Base-by-base conservation (phyloP, 1,140 invertebrate genomes). In the Zaprionus kolodkinae region DNA sequence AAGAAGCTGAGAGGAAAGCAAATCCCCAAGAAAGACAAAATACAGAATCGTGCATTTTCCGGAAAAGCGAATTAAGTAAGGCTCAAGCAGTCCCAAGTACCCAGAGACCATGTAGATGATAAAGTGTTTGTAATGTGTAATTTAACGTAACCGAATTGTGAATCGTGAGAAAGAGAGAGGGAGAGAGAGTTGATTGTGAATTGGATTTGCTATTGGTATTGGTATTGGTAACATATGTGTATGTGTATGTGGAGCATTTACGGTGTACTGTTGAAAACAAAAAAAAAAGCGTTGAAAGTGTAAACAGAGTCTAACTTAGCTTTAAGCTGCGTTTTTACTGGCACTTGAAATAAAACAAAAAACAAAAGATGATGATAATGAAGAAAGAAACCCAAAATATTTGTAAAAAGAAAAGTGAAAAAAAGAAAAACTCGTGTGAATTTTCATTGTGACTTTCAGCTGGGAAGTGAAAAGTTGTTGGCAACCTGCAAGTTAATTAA, bases 251-350 rank as follows among this genome's bases (percentile, higher is more conserved):
- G 66, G 62, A 78, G 56, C 79, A 88, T 84, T 80, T 80, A 84
- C 77, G 81, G 81, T 89, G 81, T 88, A 89, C 79, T 88, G 84
- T 88, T 88, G 62, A 88, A 88, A 87, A 88, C 79, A 87, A 82
- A 65, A 72, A 63, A 87, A 82, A 65, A 72, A 63, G 85, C 83
- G 87, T 87, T 91, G 70, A 91, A 91, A 84, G 83, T 91, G 80
- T 88, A 91, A 88, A 91, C 83, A 91, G 87, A 91, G 87, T 91
- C 87, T 91, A 91, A 91, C 85, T 91, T 91, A 91, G 87, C 88
- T 87, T 87, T 91, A 91, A 91, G 87, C 88, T 87, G 87, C 87
- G 87, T 91, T 91, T 91, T 91, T 91, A 91, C 83, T 91, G 87
- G 87, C 87, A 91, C 87, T 91, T 91, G 81, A 91, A 91, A 91